These are phyloP conservation scores for Babylonia areolata DNA, from an alignment of 1,140 invertebrate species.

Conservation along the genomic window DNA sequence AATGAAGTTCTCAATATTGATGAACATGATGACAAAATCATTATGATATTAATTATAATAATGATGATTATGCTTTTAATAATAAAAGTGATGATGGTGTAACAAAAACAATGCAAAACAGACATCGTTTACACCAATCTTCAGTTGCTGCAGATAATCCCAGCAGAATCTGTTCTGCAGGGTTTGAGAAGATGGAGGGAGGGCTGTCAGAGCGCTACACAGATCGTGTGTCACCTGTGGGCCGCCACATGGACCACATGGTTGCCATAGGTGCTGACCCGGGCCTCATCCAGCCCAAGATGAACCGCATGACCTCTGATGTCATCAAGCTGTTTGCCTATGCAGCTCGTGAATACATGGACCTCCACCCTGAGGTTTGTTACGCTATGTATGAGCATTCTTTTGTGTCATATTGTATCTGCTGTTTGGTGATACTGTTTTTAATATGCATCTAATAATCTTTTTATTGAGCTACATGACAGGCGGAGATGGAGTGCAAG, in stretches of 20 bases:
- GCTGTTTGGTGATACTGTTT: too few species aligned
- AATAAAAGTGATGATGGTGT: too few species aligned
- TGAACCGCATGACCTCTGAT: slow-evolving; percentile 71
- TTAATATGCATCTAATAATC: too few species aligned
- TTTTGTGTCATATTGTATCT: too few species aligned
- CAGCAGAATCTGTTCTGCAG: slow-evolving; percentile 70
- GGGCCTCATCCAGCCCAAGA: slow-evolving; percentile 59
- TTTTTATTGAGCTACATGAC: too few species aligned
- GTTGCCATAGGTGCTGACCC: slow-evolving; percentile 67
- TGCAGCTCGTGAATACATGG: slow-evolving; percentile 96
- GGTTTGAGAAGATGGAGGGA: slow-evolving; percentile 98
- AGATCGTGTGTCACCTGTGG: slow-evolving; percentile 65
- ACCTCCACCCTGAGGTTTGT: slow-evolving; percentile 88
- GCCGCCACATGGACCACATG: slow-evolving; percentile 69
- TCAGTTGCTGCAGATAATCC: background rate
- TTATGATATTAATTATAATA: too few species aligned
- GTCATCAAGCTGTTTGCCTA: slow-evolving; percentile 91
- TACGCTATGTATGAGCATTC: background rate
- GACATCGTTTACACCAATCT: too few species aligned
- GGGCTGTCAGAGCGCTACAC: slow-evolving; percentile 82
- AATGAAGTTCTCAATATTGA: too few species aligned
- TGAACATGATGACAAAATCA: too few species aligned
- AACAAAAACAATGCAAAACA: too few species aligned
- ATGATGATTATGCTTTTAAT: too few species aligned
- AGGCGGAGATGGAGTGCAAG: too few species aligned